These are phyloP conservation scores for Sphenodon punctatus DNA, from an alignment of 2,797 vertebrate genomes.

Conservation along the genomic window DNA sequence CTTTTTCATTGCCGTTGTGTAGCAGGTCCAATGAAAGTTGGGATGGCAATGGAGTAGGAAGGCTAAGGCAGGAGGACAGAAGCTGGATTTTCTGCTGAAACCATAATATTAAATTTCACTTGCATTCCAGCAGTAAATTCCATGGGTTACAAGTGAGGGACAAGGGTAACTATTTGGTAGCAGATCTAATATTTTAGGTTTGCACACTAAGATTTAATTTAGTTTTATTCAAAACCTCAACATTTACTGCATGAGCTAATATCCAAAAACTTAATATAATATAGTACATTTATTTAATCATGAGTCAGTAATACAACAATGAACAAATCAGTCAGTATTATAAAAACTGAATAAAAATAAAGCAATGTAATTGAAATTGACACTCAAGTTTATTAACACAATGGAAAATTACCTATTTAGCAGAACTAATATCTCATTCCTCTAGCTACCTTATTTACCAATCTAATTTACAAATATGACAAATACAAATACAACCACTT, in stretches of 20 bases:
- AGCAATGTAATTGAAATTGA: not conserved
- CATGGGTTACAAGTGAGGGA: not conserved
- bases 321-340: not conserved
- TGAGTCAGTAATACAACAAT: not conserved
- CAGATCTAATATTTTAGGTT: not conserved
- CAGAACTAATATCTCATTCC: not conserved
- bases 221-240: constrained; percentile 3
- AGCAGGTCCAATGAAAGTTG: not conserved
- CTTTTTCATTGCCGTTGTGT: not conserved
- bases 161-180: not conserved
- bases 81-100: not conserved
- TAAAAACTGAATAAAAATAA: constrained; percentile 12
- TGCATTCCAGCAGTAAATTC: not conserved
- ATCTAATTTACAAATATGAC: not conserved
- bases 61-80: not conserved
- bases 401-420: not conserved
- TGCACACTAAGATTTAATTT: too few relatives aligned
- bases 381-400: not conserved
- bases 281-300: not conserved
- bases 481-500: not conserved
- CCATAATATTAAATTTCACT: not conserved
- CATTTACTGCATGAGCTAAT: not conserved
- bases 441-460: not conserved
- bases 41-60: not conserved
- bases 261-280: not conserved